Base-by-base conservation (phyloP, 2,888 invertebrate species). In the Lasiommata megera region DNA sequence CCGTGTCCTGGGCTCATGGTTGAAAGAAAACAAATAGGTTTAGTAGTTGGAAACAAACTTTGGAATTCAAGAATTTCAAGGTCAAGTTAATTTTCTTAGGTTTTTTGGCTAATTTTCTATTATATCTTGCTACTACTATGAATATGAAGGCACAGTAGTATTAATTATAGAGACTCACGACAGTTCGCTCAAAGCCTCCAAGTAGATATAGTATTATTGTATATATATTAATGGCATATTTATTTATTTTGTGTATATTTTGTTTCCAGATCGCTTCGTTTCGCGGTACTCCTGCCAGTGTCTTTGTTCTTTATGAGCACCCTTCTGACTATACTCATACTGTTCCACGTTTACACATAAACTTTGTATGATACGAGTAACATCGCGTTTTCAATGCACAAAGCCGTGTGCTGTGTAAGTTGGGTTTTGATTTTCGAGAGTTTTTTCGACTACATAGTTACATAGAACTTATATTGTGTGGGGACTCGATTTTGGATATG, bases 221-320 rank as follows among this genome's bases (percentile, higher is more conserved):
- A 34, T 34, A 11, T 11, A 11, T 5, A 34, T 34, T 1, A 3
- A 34, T 34, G 55, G 58, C 6, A 16, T 28, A 9, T 14, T 11
- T 1, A 11, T 2, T 7, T 12, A 14, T 8, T 11, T 48, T 17
- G 3, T 40, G 11, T 40, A 17, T 23, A 17, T 23, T 23, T 6
- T 48, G 1, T 38, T 52, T 66, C 37, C 84, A 93, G 94, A 85
- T 94, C 93, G 72, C 91, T 94, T 79, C 93, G 94, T 72, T 92
- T 94, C 76, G 92, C 94, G 81, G 93, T 94, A 83, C 93, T 94
- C 79, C 90, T 94, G 83, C 94, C 94, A 79, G 93, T 94, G 77
- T 92, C 94, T 68, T 93, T 94, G 87, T 93, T 93, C 85, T 94
- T 94, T 82, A 93, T 94, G 86, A 94, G 94, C 92, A 94, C 94